phyloP scores from a whole-genome alignment of 2,888 invertebrate genomes.

The Plutella xylostella region DNA sequence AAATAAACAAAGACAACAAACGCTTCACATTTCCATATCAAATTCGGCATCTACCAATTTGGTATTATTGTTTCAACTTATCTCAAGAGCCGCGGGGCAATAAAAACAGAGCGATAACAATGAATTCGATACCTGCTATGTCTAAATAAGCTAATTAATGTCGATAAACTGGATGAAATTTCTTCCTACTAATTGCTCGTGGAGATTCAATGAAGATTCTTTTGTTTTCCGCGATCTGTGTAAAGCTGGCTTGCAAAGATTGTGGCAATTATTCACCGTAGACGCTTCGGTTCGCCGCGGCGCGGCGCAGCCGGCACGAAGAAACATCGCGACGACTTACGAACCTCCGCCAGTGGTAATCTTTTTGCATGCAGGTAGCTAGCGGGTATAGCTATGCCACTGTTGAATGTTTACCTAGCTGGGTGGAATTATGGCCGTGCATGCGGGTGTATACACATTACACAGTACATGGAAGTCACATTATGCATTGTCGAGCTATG shows the following conservation, averaged over 20 bases:
- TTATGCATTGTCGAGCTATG: no score
- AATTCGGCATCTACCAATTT: no score
- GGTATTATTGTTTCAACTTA: no score
- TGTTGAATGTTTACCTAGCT: neutral
- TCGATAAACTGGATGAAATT: no score
- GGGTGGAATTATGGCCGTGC: neutral
- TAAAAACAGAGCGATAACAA: no score
- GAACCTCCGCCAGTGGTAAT: neutral
- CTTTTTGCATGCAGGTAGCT: neutral
- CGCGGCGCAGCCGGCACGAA: neutral
- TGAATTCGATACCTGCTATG: no score
- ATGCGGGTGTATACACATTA: neutral
- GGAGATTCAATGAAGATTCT: neutral
- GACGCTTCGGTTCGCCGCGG: constrained; percentile 32
- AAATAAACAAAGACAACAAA: no score
- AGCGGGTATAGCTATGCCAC: neutral
- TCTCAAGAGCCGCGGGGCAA: no score
- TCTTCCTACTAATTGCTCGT: neutral
- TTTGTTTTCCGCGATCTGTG: constrained; percentile 28
- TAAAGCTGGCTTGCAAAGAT: constrained; percentile 49
- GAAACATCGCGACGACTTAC: neutral
- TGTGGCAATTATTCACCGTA: constrained; percentile 54
- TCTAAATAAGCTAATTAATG: no score
- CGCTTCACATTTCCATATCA: no score
- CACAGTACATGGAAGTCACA: no score